Percentiles rank a stretch among this genome's conserved stretches.
These are phyloP conservation scores for Pollenia griseotomentosa DNA, from an alignment of 2,888 invertebrate species.

Conservation along the genomic window DNA sequence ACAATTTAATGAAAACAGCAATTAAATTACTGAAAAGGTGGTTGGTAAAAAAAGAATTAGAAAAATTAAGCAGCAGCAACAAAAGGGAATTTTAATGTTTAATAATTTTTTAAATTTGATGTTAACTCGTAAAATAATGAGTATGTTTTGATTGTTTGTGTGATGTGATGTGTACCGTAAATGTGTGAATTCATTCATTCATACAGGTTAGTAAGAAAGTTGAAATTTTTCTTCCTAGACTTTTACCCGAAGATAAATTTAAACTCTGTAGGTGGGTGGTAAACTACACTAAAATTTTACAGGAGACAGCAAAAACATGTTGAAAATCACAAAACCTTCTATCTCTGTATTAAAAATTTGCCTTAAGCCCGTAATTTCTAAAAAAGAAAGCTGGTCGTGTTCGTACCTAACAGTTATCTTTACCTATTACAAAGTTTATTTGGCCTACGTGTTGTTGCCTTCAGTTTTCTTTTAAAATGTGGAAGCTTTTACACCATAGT, in stretches of 20 bases:
- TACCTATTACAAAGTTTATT: no score
- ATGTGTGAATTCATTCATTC: constrained; percentile 7
- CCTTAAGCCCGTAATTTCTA: no score
- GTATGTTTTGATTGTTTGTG: constrained; percentile 25
- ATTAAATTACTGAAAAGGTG: constrained; percentile 70
- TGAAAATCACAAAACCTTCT: no score
- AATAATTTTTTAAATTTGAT: constrained; percentile 38
- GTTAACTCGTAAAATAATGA: constrained; percentile 42
- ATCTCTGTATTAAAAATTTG: no score
- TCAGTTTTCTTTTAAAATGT: no score
- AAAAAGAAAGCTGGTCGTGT: no score
- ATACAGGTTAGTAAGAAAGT: constrained; percentile 22
- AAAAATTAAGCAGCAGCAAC: constrained; percentile 50
- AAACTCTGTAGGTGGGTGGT: no score
- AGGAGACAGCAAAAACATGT: no score
- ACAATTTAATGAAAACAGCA: constrained; percentile 73
- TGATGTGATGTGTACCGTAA: constrained; percentile 9
- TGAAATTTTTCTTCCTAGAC: neutral
- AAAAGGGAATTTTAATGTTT: constrained; percentile 42
- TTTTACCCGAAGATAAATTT: neutral
- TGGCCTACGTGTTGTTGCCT: no score
- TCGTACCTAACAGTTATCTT: no score
- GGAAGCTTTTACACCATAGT: no score
- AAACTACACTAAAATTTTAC: no score
- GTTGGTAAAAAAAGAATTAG: constrained; percentile 39